Percentiles rank a stretch among this genome's conserved stretches.
phyloP scores from a whole-genome alignment of 2,888 invertebrate genomes.

The Metopia argyrocephala region DNA sequence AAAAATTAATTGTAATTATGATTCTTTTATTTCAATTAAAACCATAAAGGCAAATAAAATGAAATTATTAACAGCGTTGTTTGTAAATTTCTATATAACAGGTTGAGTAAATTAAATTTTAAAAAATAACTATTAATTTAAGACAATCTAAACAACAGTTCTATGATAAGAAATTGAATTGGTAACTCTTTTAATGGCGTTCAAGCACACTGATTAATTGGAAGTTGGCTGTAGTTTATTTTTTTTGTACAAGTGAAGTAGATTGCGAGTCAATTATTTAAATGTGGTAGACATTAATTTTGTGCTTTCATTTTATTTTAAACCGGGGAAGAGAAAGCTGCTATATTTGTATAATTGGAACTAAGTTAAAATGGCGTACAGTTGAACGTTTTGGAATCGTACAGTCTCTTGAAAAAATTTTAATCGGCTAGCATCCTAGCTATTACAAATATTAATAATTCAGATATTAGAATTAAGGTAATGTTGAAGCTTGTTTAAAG shows the following conservation, averaged over 20 bases:
- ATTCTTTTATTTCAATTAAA: neutral
- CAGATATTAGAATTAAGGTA: conserved; percentile 38
- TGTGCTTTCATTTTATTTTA: conserved; percentile 63
- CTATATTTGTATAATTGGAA: neutral
- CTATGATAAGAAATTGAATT: neutral
- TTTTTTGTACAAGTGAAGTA: neutral
- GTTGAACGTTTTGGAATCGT: conserved; percentile 67
- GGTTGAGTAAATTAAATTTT: too few relatives aligned
- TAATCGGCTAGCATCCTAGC: conserved; percentile 49
- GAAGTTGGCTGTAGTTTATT: conserved; percentile 20
- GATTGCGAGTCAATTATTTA: neutral
- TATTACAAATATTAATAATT: neutral
- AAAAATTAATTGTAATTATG: neutral
- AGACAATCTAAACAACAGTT: neutral
- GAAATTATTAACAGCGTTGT: too few relatives aligned
- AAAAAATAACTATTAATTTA: too few relatives aligned
- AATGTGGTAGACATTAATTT: neutral
- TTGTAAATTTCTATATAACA: too few relatives aligned
- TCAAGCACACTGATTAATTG: neutral
- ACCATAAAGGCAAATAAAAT: too few relatives aligned
- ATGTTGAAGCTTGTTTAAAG: neutral
- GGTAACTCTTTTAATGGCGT: neutral
- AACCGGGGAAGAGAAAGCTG: conserved; percentile 19
- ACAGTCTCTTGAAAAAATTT: conserved; percentile 51
- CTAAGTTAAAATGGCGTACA: conserved; percentile 24